These are phyloP conservation scores for Metridium senile DNA, from an alignment of 92 coral and sea anemone genomes.

Conservation along the genomic window DNA sequence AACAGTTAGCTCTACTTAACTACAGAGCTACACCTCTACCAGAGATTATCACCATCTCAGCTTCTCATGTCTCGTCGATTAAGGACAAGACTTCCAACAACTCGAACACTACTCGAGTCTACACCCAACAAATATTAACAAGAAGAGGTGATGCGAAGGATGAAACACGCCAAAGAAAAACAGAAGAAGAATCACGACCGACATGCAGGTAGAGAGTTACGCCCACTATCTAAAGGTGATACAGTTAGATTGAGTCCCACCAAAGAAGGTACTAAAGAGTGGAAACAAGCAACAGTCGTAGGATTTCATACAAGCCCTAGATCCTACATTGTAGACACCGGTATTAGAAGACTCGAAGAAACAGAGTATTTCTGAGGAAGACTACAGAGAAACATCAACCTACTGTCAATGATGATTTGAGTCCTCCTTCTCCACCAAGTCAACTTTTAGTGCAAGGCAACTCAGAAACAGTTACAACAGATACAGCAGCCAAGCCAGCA, in stretches of 20 bases:
- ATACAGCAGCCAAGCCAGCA: too few relatives aligned
- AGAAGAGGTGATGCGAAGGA: conserved; percentile 24
- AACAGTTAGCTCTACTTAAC: conserved; percentile 19
- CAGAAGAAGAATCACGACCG: conserved; percentile 51
- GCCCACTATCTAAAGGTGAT: conserved; percentile 51
- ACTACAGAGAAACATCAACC: neutral
- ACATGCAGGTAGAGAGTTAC: conserved; percentile 24
- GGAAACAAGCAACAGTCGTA: conserved; percentile 22
- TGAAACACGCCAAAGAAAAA: conserved; percentile 39
- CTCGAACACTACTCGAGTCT: conserved; percentile 33
- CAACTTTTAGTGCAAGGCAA: too few relatives aligned
- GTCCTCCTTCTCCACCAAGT: too few relatives aligned
- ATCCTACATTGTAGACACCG: neutral
- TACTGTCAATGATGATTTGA: neutral
- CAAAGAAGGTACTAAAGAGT: conserved; percentile 6
- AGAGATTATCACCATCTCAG: conserved; percentile 34
- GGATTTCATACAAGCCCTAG: neutral
- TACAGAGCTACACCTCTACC: conserved; percentile 19
- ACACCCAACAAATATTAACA: conserved; percentile 22
- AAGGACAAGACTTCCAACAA: too few relatives aligned
- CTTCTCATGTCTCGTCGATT: conserved; percentile 39
- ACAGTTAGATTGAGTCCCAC: conserved; percentile 30
- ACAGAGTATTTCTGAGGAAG: neutral
- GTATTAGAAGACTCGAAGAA: neutral
- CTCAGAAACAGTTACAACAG: too few relatives aligned